phyloP scores from a whole-genome alignment of 2,113 vertebrate genomes.

The Sturnus vulgaris region DNA sequence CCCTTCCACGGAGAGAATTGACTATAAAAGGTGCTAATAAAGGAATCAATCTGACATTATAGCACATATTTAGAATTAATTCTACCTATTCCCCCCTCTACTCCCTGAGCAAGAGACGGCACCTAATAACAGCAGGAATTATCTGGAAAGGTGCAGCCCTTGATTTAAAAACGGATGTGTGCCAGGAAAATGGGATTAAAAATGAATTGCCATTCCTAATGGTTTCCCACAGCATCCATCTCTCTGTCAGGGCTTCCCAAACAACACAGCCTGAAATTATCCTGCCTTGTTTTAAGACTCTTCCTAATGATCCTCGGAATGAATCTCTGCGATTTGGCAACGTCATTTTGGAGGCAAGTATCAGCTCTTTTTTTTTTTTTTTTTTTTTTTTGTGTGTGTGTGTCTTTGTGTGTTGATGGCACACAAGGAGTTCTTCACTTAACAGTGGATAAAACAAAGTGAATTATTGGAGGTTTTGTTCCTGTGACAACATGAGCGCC shows the following conservation, averaged over 20 bases:
- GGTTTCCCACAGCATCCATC: conserved; percentile 23
- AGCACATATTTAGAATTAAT: background rate
- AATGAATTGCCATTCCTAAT: background rate
- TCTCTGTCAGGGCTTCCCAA: conserved; percentile 16
- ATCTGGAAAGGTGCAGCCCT: background rate
- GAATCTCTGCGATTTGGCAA: background rate
- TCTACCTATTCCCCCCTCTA: background rate
- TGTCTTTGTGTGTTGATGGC: background rate
- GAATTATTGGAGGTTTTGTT: background rate
- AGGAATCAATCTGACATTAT: background rate
- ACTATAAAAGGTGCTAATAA: background rate
- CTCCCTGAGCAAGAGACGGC: background rate
- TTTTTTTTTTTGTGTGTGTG: background rate
- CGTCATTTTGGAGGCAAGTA: background rate
- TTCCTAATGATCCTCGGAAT: background rate
- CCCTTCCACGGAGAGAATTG: background rate
- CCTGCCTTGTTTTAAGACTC: background rate
- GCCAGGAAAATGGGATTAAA: conserved; percentile 2
- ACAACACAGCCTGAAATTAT: conserved; percentile 2
- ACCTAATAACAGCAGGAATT: background rate
- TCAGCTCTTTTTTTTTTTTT: background rate
- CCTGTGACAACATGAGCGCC: background rate
- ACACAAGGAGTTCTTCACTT: background rate
- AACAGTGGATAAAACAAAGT: background rate
- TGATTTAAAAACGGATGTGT: conserved; percentile 4